phyloP scores from a whole-genome alignment of 2,113 vertebrate species.

The Drymodes brunneopygia region DNA sequence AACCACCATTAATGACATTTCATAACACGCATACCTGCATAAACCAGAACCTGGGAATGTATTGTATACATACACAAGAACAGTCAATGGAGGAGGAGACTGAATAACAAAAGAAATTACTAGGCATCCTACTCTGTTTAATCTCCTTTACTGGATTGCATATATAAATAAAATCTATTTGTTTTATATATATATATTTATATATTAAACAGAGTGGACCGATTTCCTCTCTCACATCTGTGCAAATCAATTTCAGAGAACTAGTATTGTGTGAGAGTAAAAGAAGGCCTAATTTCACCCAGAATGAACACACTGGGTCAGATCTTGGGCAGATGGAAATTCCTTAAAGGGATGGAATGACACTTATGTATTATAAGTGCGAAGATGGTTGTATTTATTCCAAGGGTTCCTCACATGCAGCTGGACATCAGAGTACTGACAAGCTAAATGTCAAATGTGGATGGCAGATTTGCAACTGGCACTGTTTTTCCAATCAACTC shows the following conservation, averaged over 20 bases:
- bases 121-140: slow-evolving; percentile 38
- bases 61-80: neutral
- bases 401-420: neutral
- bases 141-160: slow-evolving; percentile 29
- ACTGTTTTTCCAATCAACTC: neutral
- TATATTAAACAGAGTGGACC: slow-evolving; percentile 46
- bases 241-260: slow-evolving; percentile 30
- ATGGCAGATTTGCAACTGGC: neutral
- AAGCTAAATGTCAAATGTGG: neutral
- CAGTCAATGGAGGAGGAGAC: neutral
- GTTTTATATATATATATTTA: slow-evolving; percentile 11
- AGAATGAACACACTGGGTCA: neutral
- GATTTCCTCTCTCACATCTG: neutral
- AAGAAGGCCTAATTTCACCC: neutral
- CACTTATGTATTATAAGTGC: neutral
- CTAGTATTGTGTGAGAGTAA: neutral
- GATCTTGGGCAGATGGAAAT: neutral
- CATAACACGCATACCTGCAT: slow-evolving; percentile 31
- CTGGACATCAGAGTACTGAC: neutral
- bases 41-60: slow-evolving; percentile 34
- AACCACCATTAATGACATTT: slow-evolving; percentile 32
- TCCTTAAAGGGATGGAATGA: neutral
- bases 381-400: neutral
- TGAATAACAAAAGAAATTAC: neutral
- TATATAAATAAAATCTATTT: slow-evolving; percentile 51